Base-by-base conservation (phyloP, 2,113 vertebrate species). In the Caranx melampygus region DNA sequence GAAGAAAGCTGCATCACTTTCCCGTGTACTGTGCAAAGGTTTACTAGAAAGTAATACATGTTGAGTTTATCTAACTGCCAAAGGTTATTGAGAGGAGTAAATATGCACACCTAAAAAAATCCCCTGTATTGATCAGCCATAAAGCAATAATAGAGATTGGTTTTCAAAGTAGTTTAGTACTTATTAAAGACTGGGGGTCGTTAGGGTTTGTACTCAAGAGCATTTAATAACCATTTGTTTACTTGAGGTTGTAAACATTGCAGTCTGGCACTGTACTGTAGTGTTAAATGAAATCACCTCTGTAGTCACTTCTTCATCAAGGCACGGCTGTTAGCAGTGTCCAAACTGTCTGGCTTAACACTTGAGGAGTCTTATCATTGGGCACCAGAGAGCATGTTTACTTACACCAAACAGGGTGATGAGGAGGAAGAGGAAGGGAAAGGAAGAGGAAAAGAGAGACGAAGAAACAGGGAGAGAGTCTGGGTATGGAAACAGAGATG, bases 301-400 rank as follows among this genome's bases (percentile, higher is more conserved):
- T 40, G 47, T 47, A 71, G 80, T 66, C 72, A 77, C 86, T 89
- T 71, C 71, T 65, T 87, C 54, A 87, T 84, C 72, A 78, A 75
- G 64, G 37, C 42, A 54, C 75, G 79, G 35, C 52, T 75, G 72
- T 87, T 81, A 79, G 72, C 60, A 37, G 44, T 26, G 77, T 85
- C 88, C 77, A 89, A 81, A 80, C 76, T 88, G 58, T 88, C 73
- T 82, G 81, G 65, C 68, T 65, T 67, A 64, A 61, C 73, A 69
- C 78, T 82, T 61, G 37, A 87, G 73, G 60, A 90, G 84, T 81
- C 84, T 89, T 88, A 91, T 90, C 81, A 59, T 49, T 59, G 67
- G 79, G 67, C 84, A 85, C 72, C 85, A 77, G 85, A 66, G 78
- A 84, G 64, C 58, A 79, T 86, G 82, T 90, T 90, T 89, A 87